phyloP scores from a whole-genome alignment of 2,888 invertebrate genomes.

The Augochlorella aurata region DNA sequence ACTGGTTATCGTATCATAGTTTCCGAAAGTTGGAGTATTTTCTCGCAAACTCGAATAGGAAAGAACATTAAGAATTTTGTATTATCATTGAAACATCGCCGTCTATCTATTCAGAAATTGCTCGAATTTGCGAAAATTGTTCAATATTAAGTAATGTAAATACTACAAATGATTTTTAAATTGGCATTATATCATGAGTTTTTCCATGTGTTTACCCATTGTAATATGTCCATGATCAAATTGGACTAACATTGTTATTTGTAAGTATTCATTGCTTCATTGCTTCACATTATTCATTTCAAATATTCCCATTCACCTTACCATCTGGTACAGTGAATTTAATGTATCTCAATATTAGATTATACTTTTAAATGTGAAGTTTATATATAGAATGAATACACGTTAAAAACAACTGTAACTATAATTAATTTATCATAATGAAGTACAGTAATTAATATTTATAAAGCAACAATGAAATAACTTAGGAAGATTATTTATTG shows the following conservation, averaged over 20 bases:
- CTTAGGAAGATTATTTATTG: constrained; percentile 10
- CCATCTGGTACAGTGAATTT: neutral
- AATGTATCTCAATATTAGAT: constrained; percentile 2
- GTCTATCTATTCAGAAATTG: constrained; percentile 13
- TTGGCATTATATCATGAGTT: constrained; percentile 28
- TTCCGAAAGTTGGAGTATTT: constrained; percentile 62
- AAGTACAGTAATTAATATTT: neutral
- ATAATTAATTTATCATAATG: neutral
- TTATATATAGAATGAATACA: constrained; percentile 2
- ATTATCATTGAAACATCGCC: too few species aligned
- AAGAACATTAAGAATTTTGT: too few species aligned
- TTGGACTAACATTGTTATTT: constrained; percentile 51
- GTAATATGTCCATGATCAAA: constrained; percentile 48
- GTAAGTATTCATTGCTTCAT: constrained; percentile 33
- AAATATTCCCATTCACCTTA: neutral
- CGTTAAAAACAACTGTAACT: neutral
- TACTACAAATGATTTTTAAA: constrained; percentile 50
- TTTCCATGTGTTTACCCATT: constrained; percentile 52
- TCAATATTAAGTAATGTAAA: constrained; percentile 60
- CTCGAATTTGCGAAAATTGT: constrained; percentile 65
- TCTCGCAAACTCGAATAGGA: constrained; percentile 8
- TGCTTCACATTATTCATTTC: constrained; percentile 15
- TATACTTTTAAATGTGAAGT: constrained; percentile 18
- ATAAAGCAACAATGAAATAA: neutral
- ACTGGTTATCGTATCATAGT: constrained; percentile 35